Percentiles rank a stretch among this genome's conserved stretches.
Evolutionary conservation across 2,113 vertebrate species (phyloP).

Genomic region (Psettodes erumei): DNA sequence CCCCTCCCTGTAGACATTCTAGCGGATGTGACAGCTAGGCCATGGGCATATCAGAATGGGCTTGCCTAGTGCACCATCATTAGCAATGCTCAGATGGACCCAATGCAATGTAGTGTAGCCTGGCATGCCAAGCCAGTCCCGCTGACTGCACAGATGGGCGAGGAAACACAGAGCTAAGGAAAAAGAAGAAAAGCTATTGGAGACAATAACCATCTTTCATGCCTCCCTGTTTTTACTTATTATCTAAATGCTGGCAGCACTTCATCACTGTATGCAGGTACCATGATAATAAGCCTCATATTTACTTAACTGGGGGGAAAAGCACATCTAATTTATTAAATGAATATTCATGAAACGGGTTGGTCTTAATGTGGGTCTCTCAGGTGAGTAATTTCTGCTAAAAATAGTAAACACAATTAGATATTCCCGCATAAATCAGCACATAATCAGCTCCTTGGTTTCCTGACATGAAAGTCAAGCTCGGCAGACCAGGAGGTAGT

Average conservation of each 20-base stretch:
- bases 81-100: constrained; percentile 17
- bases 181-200: background rate
- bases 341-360: constrained; percentile 66
- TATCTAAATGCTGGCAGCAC: background rate
- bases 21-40: constrained; percentile 41
- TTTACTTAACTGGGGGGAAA: constrained; percentile 16
- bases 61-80: background rate
- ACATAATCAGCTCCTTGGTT: constrained; percentile 57
- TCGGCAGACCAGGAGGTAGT: constrained; percentile 9
- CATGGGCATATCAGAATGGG: constrained; percentile 39
- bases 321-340: constrained; percentile 36
- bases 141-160: constrained; percentile 19
- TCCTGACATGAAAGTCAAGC: constrained; percentile 50
- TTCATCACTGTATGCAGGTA: constrained; percentile 10
- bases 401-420: constrained; percentile 63
- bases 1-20: constrained; percentile 15
- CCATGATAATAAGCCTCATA: constrained; percentile 40
- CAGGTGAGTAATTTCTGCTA: constrained; percentile 68
- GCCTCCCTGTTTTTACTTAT: constrained; percentile 2
- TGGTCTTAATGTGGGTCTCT: constrained; percentile 50
- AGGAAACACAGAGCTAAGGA: constrained; percentile 15
- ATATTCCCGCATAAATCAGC: constrained; percentile 60
- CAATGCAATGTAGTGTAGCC: constrained; percentile 20
- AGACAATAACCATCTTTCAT: background rate
- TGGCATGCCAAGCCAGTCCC: constrained; percentile 20